Evolutionary conservation across 1,140 invertebrate species (phyloP).

Genomic region (Magallana ariakensis): DNA sequence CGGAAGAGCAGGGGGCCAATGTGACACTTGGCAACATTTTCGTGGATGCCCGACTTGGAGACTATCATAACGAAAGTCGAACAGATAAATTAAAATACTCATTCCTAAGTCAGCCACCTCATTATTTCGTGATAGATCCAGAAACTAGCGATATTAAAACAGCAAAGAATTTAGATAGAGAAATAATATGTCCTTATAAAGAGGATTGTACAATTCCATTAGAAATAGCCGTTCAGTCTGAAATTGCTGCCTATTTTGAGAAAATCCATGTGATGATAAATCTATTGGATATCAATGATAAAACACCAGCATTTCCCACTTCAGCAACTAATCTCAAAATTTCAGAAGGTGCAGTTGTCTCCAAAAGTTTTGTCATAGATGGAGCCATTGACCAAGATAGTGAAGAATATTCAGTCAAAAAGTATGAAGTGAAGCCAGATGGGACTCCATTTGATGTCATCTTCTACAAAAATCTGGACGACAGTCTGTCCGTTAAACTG

Average conservation of each 20-base stretch:
- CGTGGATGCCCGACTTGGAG: conserved; percentile 31
- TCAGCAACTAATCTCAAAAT: conserved; percentile 73
- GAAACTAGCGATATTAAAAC: conserved; percentile 59
- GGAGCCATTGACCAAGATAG: conserved; percentile 88
- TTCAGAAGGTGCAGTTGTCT: conserved; percentile 61
- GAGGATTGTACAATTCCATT: conserved; percentile 56
- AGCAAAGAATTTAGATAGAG: conserved; percentile 58
- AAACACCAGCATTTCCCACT: conserved; percentile 83
- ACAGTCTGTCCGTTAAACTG: conserved; percentile 81
- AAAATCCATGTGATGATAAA: conserved; percentile 87
- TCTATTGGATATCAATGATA: conserved; percentile 95
- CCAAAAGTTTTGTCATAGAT: conserved; percentile 53
- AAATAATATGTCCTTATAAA: conserved; percentile 61
- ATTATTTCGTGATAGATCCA: conserved; percentile 58
- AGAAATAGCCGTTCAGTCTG: conserved; percentile 59
- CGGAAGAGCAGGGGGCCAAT: conserved; percentile 48
- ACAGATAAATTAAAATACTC: conserved; percentile 49
- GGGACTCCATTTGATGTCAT: conserved; percentile 86
- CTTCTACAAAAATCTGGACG: conserved; percentile 85
- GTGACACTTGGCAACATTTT: conserved; percentile 45
- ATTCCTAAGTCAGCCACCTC: conserved; percentile 50
- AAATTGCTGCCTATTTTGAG: conserved; percentile 56
- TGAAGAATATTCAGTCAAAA: conserved; percentile 86
- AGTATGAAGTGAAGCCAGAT: conserved; percentile 83
- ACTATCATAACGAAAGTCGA: conserved; percentile 38